Conservation (phyloP, 2,888 invertebrate species). For the Drosophila borealis region DNA sequence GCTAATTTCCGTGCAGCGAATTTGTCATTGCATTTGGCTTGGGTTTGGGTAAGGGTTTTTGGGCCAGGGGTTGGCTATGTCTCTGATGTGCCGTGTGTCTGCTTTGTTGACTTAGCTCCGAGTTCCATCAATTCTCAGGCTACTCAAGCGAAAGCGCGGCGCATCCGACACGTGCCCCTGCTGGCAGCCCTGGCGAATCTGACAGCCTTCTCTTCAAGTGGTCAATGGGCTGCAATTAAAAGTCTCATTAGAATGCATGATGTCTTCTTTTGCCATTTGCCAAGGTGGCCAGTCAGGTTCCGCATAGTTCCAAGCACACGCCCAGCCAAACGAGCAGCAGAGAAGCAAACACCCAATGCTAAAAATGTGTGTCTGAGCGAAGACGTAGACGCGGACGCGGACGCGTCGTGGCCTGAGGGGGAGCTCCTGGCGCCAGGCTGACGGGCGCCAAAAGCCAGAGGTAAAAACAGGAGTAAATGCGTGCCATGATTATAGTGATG, state of each 20-base stretch:
- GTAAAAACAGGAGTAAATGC: conserved; percentile 84
- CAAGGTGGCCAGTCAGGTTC: conserved; percentile 37
- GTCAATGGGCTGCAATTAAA: conserved; percentile 76
- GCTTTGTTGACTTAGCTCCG: conserved; percentile 53
- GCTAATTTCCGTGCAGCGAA: conserved; percentile 76
- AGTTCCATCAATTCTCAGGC: conserved; percentile 73
- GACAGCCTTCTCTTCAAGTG: conserved; percentile 63
- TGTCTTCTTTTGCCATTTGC: conserved; percentile 57
- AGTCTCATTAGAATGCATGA: conserved; percentile 79
- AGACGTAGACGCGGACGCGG: conserved; percentile 35
- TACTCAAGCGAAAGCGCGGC: conserved; percentile 67
- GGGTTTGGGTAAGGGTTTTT: conserved; percentile 1
- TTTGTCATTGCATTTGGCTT: conserved; percentile 69
- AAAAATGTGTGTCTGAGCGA: conserved; percentile 53
- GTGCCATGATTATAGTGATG: conserved; percentile 84
- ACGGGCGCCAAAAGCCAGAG: conserved; percentile 84
- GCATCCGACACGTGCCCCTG: conserved; percentile 74
- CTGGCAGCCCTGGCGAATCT: conserved; percentile 54
- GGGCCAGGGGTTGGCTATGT: conserved; percentile 15
- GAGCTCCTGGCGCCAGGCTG: conserved; percentile 77
- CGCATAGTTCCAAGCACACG: conserved; percentile 9
- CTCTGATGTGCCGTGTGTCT: conserved; percentile 31
- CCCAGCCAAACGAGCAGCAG: conserved; percentile 12
- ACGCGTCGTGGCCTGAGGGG: conserved; percentile 20
- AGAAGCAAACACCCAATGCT: conserved; percentile 42